phyloP scores from a whole-genome alignment of 2,797 vertebrate genomes.

The Sylvia borin region DNA sequence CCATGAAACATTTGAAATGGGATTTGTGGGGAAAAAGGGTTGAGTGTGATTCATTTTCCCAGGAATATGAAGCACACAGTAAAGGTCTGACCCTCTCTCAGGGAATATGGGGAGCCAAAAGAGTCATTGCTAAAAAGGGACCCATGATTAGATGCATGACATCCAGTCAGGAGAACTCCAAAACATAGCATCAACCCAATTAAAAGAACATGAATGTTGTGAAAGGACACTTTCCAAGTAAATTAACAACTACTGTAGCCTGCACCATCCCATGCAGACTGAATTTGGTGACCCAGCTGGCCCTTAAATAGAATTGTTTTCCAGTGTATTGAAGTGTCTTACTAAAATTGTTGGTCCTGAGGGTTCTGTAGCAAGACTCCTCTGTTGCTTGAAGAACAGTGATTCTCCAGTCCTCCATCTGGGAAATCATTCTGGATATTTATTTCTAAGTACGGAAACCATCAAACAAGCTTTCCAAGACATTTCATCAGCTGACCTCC shows the following conservation, averaged over 20 bases:
- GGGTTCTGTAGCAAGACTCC: neutral
- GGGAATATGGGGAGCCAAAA: neutral
- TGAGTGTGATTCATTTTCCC: neutral
- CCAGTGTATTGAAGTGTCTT: neutral
- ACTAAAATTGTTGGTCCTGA: neutral
- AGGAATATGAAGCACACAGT: neutral
- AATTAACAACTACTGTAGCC: neutral
- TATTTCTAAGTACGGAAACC: neutral
- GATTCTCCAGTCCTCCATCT: neutral
- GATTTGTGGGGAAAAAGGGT: rapidly evolving
- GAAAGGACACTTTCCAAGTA: neutral
- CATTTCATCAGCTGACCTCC: neutral
- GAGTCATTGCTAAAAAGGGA: neutral
- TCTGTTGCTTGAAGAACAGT: neutral
- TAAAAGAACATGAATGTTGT: neutral
- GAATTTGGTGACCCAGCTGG: neutral
- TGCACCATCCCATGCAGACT: neutral
- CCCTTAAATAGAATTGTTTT: neutral
- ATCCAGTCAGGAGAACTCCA: neutral
- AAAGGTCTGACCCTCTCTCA: neutral
- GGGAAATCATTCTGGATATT: neutral
- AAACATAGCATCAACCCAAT: neutral
- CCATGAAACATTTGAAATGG: neutral
- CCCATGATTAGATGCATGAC: neutral
- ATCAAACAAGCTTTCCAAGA: neutral